phyloP scores from a whole-genome alignment of 2,797 vertebrate genomes.

The Heteromormyrus szaboi region DNA sequence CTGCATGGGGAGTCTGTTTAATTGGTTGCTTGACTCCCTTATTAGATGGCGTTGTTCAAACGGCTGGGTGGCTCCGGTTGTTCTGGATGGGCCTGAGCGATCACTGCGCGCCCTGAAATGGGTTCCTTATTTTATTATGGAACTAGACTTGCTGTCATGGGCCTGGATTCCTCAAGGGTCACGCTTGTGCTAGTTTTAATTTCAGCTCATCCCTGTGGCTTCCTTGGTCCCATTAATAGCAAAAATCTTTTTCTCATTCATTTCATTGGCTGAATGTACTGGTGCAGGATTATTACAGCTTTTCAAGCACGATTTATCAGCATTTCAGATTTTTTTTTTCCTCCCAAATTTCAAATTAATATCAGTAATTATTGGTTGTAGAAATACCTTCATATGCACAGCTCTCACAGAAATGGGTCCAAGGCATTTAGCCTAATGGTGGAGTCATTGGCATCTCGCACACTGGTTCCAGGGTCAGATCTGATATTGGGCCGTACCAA shows the following conservation, averaged over 20 bases:
- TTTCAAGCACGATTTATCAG: neutral
- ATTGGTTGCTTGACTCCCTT: neutral
- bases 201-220: neutral
- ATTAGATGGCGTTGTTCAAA: neutral
- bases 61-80: neutral
- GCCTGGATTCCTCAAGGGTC: conserved; percentile 6
- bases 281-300: neutral
- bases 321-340: neutral
- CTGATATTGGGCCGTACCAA: neutral
- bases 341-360: neutral
- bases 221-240: conserved; percentile 10
- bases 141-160: conserved; percentile 13
- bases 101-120: neutral
- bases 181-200: conserved; percentile 1
- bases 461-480: neutral
- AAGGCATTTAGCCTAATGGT: neutral
- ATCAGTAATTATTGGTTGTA: neutral
- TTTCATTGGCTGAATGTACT: neutral
- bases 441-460: neutral
- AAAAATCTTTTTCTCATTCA: neutral
- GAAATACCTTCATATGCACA: neutral
- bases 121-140: neutral
- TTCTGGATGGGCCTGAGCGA: neutral
- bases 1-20: neutral
- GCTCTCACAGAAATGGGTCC: neutral